Percentiles rank a stretch among this genome's conserved stretches.
Evolutionary conservation across 2,113 vertebrate species (phyloP).

Genomic region (Megaptera novaeangliae): DNA sequence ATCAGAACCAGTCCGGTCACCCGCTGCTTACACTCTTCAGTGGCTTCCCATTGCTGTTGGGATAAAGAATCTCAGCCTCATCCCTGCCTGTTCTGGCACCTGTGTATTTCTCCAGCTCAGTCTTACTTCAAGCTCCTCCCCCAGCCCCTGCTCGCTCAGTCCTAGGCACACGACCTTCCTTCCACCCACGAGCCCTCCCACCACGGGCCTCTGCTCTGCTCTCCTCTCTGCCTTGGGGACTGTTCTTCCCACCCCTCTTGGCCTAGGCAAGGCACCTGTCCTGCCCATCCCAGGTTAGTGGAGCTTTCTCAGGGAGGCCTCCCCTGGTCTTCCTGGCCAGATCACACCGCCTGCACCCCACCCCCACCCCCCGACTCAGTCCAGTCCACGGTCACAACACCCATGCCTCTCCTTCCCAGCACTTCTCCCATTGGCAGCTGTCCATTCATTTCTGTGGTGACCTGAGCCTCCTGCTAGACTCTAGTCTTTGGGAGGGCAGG

Average conservation of each 20-base stretch:
- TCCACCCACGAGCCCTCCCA: rapidly evolving
- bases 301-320: not conserved
- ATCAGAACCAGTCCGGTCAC: not conserved
- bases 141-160: too few species aligned
- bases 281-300: not conserved
- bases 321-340: not conserved
- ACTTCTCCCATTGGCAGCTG: not conserved
- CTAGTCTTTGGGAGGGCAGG: not conserved
- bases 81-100: not conserved
- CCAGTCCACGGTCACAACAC: rapidly evolving
- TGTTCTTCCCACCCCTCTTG: too few species aligned
- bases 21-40: rapidly evolving
- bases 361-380: too few species aligned
- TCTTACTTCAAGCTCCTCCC: rapidly evolving
- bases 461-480: not conserved
- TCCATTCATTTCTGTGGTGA: not conserved
- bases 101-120: rapidly evolving
- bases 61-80: rapidly evolving
- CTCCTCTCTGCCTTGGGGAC: not conserved
- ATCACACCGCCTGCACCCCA: rapidly evolving
- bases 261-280: not conserved
- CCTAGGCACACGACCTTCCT: not conserved
- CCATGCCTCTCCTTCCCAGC: not conserved
- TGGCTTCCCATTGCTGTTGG: not conserved
- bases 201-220: not conserved